Evolutionary conservation across 2,888 invertebrate species (phyloP).

Genomic region (Cordilura impudica): DNA sequence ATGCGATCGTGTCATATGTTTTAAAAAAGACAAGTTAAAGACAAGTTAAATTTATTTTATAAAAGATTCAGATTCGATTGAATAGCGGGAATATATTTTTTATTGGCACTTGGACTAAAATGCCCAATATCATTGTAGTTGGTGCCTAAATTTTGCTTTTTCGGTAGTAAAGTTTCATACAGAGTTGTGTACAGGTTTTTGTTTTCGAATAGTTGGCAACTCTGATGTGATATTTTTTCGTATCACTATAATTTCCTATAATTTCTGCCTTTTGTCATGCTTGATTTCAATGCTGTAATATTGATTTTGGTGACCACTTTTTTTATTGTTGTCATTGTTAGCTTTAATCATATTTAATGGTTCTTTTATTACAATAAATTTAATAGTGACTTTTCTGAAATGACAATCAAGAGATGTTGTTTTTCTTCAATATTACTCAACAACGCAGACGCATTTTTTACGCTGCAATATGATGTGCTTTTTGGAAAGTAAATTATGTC

Average conservation of each 20-base stretch:
- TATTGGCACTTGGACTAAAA: too few species aligned
- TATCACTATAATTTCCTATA: neutral
- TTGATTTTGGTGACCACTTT: constrained; percentile 33
- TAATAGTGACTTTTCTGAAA: constrained; percentile 12
- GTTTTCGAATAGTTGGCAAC: neutral
- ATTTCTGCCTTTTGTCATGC: constrained; percentile 48
- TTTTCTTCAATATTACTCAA: neutral
- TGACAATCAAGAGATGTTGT: neutral
- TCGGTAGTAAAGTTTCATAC: too few species aligned
- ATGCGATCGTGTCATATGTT: too few species aligned
- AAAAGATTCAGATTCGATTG: too few species aligned
- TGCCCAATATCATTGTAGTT: too few species aligned
- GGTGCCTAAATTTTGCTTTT: too few species aligned
- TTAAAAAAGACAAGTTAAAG: too few species aligned
- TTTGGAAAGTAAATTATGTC: too few species aligned
- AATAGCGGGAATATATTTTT: too few species aligned
- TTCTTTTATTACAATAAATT: constrained; percentile 43
- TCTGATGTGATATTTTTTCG: neutral
- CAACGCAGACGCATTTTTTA: neutral
- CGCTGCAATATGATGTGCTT: too few species aligned
- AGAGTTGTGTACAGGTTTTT: too few species aligned
- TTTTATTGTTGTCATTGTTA: constrained; percentile 15
- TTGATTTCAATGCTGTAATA: constrained; percentile 46
- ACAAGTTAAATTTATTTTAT: too few species aligned
- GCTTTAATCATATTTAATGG: constrained; percentile 45